Conservation (phyloP, 2,888 invertebrate genomes). For the Papilio elwesi region DNA sequence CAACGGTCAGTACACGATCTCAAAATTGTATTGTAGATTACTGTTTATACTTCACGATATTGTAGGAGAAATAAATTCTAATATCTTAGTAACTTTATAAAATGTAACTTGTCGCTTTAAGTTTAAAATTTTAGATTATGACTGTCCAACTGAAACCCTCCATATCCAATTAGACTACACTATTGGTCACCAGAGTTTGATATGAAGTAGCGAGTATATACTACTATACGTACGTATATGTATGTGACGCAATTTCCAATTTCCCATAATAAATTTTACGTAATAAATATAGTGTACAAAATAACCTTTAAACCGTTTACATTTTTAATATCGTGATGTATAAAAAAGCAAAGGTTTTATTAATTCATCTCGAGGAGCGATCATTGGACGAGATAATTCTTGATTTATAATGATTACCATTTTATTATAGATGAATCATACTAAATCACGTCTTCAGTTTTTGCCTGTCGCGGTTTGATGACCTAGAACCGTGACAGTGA, state of each 20-base stretch:
- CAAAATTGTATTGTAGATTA: conserved; percentile 45
- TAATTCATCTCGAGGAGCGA: conserved; percentile 67
- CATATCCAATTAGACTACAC: too few species aligned
- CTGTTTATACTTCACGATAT: conserved; percentile 56
- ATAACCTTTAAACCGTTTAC: conserved; percentile 10
- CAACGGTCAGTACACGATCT: conserved; percentile 65
- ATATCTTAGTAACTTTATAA: background rate
- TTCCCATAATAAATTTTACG: background rate
- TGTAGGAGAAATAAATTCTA: conserved; percentile 25
- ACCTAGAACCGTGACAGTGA: conserved; percentile 50
- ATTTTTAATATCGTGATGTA: conserved; percentile 46
- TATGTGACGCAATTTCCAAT: background rate
- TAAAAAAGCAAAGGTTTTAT: conserved; percentile 53
- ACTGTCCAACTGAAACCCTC: background rate
- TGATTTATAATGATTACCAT: conserved; percentile 78
- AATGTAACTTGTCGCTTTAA: background rate
- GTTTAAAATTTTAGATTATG: background rate
- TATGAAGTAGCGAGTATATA: too few species aligned
- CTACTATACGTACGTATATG: too few species aligned
- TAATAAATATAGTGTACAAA: conserved; percentile 11
- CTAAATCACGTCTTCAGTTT: conserved; percentile 63
- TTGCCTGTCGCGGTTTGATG: conserved; percentile 52
- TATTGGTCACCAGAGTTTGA: background rate
- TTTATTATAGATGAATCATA: conserved; percentile 71
- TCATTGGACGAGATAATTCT: conserved; percentile 68